A percentile compares a stretch with the other conserved stretches of the same genome.
phyloP scores from a whole-genome alignment of 2,888 invertebrate genomes.

The Escarpia spicata region DNA sequence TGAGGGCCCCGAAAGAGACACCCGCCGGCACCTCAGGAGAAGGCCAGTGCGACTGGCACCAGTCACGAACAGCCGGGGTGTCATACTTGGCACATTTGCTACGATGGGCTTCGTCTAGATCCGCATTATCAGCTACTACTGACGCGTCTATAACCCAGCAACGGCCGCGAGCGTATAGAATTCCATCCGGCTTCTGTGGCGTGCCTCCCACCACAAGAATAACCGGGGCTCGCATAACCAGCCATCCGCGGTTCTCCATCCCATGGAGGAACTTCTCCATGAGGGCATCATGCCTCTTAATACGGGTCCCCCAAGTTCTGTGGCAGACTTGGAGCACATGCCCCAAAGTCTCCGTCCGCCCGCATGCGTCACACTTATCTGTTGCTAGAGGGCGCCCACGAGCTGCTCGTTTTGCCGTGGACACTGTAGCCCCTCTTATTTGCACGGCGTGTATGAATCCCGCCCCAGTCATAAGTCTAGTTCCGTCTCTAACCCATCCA shows the following conservation, averaged over 20 bases:
- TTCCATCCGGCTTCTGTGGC: background rate
- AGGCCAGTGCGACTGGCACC: no score
- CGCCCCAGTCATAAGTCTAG: background rate
- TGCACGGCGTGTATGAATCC: background rate
- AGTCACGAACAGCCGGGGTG: background rate
- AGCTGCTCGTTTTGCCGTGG: background rate
- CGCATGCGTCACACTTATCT: background rate
- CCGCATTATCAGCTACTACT: background rate
- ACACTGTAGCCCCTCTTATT: background rate
- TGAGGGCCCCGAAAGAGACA: no score
- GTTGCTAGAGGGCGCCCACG: background rate
- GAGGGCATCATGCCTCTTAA: background rate
- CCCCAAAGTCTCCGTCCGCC: no score
- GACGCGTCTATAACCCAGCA: background rate
- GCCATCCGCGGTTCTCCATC: background rate
- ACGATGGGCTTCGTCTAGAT: background rate
- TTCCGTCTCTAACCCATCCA: background rate
- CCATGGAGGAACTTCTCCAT: background rate
- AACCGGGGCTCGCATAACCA: background rate
- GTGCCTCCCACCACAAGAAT: background rate
- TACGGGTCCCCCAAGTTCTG: no score
- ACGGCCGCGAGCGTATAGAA: background rate
- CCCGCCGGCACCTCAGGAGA: no score
- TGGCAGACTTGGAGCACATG: no score
- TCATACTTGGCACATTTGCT: background rate